Evolutionary conservation across 2,888 invertebrate species (phyloP).

Genomic region (Dryomyza anilis): DNA sequence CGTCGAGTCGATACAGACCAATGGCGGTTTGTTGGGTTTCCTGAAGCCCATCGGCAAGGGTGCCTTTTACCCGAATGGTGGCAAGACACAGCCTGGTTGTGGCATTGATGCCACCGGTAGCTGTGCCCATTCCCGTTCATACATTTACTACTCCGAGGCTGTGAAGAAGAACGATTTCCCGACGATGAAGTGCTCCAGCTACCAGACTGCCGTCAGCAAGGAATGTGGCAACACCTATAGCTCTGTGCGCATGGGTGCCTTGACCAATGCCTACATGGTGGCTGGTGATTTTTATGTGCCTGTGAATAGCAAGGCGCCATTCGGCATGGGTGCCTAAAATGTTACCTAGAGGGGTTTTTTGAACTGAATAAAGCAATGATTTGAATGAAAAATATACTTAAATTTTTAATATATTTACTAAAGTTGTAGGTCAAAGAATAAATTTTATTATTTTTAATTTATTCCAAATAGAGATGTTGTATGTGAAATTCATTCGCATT

Average conservation of each 20-base stretch:
- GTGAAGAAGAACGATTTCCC: conserved; percentile 46
- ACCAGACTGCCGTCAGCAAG: conserved; percentile 36
- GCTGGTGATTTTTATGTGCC: conserved; percentile 46
- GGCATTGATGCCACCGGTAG: conserved; percentile 50
- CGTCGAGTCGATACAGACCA: conserved; percentile 50
- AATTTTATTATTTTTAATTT: too few species aligned
- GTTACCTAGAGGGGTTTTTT: too few species aligned
- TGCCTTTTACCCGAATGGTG: conserved; percentile 64
- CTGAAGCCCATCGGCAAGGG: conserved; percentile 53
- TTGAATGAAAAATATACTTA: too few species aligned
- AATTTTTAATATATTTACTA: too few species aligned
- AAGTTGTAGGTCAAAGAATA: too few species aligned
- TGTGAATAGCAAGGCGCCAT: conserved; percentile 44
- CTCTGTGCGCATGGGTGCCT: conserved; percentile 43
- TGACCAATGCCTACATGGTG: conserved; percentile 32
- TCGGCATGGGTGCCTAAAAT: conserved; percentile 29
- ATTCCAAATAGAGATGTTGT: too few species aligned
- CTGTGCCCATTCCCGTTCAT: conserved; percentile 60
- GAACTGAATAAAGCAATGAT: too few species aligned
- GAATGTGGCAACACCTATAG: conserved; percentile 36
- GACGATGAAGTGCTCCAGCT: conserved; percentile 38
- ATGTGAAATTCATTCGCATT: too few species aligned
- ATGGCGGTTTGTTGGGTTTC: conserved; percentile 45
- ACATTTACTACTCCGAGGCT: conserved; percentile 59
- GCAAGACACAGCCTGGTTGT: conserved; percentile 64